Percentiles rank a stretch among this genome's conserved stretches.
Evolutionary conservation across 2,888 invertebrate genomes (phyloP).

Genomic region (Hypercompe scribonia): DNA sequence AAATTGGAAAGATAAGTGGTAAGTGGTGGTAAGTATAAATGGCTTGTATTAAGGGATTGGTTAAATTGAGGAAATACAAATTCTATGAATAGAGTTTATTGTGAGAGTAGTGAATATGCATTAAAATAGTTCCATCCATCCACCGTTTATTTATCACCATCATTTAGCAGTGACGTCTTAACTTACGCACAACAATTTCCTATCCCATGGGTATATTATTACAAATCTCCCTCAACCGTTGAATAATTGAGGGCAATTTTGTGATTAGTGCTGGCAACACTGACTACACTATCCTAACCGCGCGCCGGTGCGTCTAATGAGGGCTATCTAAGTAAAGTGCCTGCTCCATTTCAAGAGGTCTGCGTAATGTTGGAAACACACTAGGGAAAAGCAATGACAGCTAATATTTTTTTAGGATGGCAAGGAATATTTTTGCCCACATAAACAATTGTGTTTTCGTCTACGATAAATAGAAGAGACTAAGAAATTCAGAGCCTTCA

Average conservation of each 20-base stretch:
- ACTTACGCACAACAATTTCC: neutral
- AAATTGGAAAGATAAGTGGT: too few species aligned
- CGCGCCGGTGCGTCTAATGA: slow-evolving; percentile 44
- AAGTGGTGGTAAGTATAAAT: too few species aligned
- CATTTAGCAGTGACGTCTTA: neutral
- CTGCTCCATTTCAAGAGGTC: slow-evolving; percentile 42
- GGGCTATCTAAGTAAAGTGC: slow-evolving; percentile 50
- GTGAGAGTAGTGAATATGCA: neutral
- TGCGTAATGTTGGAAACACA: slow-evolving; percentile 40
- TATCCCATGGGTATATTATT: slow-evolving; percentile 39
- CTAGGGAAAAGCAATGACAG: slow-evolving; percentile 21
- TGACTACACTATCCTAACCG: slow-evolving; percentile 50
- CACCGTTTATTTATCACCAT: neutral
- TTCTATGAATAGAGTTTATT: neutral
- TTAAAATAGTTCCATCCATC: neutral
- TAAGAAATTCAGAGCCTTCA: neutral
- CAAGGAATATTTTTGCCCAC: neutral
- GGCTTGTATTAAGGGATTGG: too few species aligned
- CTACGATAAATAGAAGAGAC: neutral
- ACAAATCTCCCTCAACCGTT: slow-evolving; percentile 44
- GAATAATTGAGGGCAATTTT: slow-evolving; percentile 53
- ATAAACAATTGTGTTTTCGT: neutral
- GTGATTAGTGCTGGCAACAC: slow-evolving; percentile 49
- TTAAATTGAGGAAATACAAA: too few species aligned
- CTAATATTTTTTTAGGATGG: neutral